Evolutionary conservation across 2,113 vertebrate species (phyloP).

Genomic region (Hippocampus abdominalis): DNA sequence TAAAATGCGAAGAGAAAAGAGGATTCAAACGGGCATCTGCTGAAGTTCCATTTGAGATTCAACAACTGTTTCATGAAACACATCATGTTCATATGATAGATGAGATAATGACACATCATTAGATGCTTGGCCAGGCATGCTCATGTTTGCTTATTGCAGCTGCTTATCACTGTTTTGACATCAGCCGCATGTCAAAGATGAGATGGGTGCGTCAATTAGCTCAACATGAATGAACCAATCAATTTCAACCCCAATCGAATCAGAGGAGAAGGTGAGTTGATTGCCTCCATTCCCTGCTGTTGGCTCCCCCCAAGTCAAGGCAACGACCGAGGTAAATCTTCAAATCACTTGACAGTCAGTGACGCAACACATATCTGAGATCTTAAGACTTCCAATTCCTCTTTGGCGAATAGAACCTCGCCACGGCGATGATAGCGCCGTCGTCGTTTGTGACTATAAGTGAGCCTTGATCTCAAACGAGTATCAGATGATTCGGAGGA

Average conservation of each 20-base stretch:
- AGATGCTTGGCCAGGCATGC: not conserved
- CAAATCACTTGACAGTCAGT: not conserved
- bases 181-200: not conserved
- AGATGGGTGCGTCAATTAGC: too few species aligned
- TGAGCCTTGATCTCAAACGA: not conserved
- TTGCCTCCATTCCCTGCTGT: too few species aligned
- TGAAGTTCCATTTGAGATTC: not conserved
- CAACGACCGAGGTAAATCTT: not conserved
- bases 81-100: not conserved
- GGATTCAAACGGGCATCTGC: not conserved
- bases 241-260: too few species aligned
- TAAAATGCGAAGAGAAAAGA: slow-evolving; percentile 35
- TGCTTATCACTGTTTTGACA: not conserved
- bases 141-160: not conserved
- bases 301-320: too few species aligned
- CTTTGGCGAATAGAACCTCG: not conserved
- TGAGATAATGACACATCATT: not conserved
- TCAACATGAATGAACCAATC: not conserved
- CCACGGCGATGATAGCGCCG: not conserved
- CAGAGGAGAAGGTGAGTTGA: too few species aligned
- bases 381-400: too few species aligned
- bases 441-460: not conserved
- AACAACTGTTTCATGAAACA: not conserved
- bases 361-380: not conserved
- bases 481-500: not conserved